Base-by-base conservation (phyloP, 2,888 invertebrate genomes). In the Malthinus seriepunctatus region DNA sequence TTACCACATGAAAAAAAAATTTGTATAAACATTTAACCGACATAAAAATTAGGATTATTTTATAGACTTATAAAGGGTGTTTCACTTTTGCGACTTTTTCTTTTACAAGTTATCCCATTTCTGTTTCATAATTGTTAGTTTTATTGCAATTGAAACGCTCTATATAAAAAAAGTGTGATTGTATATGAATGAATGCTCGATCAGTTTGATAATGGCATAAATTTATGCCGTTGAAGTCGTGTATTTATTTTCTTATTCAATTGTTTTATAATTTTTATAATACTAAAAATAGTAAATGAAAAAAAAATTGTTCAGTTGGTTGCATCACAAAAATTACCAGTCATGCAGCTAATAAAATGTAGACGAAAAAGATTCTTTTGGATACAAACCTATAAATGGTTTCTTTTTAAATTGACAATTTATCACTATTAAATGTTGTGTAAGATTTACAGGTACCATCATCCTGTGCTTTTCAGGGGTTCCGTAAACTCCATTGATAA, bases 401-500 rank as follows among this genome's bases (percentile, higher is more conserved):
- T 59, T 23, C n/a, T 45, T 33, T 47, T 31, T 45, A 42, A 31
- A 15, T 32, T 55, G 39, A 11, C 33, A 32, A 44, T 64, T 64
- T 63, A 56, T 11, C 32, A 47, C 42, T 48, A 42, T 51, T 64
- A 65, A 67, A 56, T 52, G 46, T 57, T 66, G 63, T 71, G 67
- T 66, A 66, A 72, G 69, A 65, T 67, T 74, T 73, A 62, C 73
- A 74, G 74, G 74, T 73, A 69, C 67, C 72, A 68, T 69, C 72
- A 63, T 69, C 73, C 68, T 73, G 68, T 73, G 70, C 68, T 67
- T 66, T 67, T 67, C 68, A 71, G 66, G 70, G 71, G 68, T 71
- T 69, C 70, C 71, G 64, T 69, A 50, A 46, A 59, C 50, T 54
- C 46, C 48, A 56, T 44, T 56, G 37, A 51, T 56, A 32, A 32